phyloP scores from a whole-genome alignment of 2,888 invertebrate genomes.

The Eristalinus aeneus region DNA sequence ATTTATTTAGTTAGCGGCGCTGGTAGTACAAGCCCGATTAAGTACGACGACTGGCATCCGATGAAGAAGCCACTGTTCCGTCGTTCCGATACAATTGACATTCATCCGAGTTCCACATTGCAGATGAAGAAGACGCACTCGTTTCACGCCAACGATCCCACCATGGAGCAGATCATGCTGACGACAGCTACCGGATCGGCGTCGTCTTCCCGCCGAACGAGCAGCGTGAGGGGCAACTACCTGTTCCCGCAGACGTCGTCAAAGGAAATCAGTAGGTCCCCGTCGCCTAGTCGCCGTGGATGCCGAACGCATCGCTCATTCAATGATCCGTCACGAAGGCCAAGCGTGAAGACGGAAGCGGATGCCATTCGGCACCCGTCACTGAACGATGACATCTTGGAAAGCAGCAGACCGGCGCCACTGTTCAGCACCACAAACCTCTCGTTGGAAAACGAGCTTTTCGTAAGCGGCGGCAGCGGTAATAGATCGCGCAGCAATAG shows the following conservation, averaged over 20 bases:
- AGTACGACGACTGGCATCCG: constrained; percentile 77
- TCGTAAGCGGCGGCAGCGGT: constrained; percentile 74
- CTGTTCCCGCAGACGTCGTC: constrained; percentile 77
- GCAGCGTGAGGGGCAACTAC: constrained; percentile 79
- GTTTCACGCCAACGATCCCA: constrained; percentile 80
- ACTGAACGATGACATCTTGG: constrained; percentile 79
- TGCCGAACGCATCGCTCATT: constrained; percentile 80
- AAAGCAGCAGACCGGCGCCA: constrained; percentile 74
- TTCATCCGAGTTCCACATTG: constrained; percentile 80
- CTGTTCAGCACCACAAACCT: constrained; percentile 77
- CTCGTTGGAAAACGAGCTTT: constrained; percentile 80
- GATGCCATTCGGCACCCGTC: constrained; percentile 79
- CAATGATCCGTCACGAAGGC: constrained; percentile 78
- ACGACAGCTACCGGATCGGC: constrained; percentile 73
- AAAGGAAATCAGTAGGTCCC: constrained; percentile 78
- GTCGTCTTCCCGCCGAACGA: constrained; percentile 78
- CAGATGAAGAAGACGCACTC: constrained; percentile 81
- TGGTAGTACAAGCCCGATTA: constrained; percentile 75
- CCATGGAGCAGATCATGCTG: constrained; percentile 77
- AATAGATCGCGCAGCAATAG: constrained; percentile 80
- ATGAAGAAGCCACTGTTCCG: constrained; percentile 80
- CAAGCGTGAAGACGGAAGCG: constrained; percentile 78
- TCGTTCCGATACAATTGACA: constrained; percentile 81
- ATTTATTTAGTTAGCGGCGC: constrained; percentile 79
- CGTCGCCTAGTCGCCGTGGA: constrained; percentile 79